phyloP scores from a whole-genome alignment of 2,797 vertebrate species.

The Melanotaenia nigrans region DNA sequence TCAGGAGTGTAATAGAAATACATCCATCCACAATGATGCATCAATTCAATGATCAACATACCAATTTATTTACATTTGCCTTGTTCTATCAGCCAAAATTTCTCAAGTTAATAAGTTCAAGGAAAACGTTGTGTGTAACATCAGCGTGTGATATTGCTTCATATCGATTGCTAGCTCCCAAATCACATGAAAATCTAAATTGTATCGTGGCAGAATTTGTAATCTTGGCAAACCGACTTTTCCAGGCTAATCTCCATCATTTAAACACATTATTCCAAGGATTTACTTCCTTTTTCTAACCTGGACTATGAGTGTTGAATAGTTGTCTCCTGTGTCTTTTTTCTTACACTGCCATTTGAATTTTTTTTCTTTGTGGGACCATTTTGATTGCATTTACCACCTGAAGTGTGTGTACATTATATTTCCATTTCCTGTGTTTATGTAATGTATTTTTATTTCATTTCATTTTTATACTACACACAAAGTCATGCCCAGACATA shows the following conservation, averaged over 20 bases:
- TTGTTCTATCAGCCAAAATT: neutral
- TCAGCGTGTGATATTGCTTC: neutral
- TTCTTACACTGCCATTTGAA: conserved; percentile 12
- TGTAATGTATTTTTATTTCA: conserved; percentile 32
- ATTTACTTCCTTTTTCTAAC: neutral
- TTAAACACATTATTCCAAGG: neutral
- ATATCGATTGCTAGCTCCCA: neutral
- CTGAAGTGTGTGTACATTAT: conserved; percentile 34
- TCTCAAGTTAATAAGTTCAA: neutral
- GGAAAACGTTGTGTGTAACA: neutral
- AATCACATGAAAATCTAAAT: neutral
- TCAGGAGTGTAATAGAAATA: too few relatives aligned
- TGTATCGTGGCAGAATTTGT: neutral
- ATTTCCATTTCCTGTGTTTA: conserved; percentile 43
- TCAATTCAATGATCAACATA: neutral
- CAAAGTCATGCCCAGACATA: conserved; percentile 22
- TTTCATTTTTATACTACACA: conserved; percentile 18
- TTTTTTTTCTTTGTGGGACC: conserved; percentile 25
- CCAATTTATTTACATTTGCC: neutral
- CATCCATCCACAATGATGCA: neutral
- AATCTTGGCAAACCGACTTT: neutral
- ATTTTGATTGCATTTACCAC: conserved; percentile 41
- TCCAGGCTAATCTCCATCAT: neutral
- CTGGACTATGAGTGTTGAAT: neutral
- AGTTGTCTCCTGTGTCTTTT: neutral